Conservation (phyloP, 2,113 vertebrate genomes). For the Catharus fuscescens region DNA sequence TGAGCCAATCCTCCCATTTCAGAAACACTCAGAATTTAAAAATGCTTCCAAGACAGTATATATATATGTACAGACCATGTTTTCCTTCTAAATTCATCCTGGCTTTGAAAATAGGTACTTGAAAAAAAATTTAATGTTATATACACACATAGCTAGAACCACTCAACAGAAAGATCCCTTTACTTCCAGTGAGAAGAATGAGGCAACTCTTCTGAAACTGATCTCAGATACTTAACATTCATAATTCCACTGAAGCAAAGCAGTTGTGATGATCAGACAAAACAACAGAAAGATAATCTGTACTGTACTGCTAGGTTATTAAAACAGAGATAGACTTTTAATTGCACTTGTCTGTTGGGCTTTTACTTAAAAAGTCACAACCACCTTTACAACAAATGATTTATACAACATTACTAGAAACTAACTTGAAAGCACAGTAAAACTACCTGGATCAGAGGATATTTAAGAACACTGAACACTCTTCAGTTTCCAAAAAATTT, state of each 20-base stretch:
- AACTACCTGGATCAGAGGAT: background rate
- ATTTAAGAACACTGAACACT: background rate
- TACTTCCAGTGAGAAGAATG: background rate
- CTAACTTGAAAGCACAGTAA: background rate
- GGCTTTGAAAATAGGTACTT: background rate
- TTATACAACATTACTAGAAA: background rate
- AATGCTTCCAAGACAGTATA: background rate
- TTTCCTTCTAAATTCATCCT: background rate
- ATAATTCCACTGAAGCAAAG: background rate
- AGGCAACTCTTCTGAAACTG: background rate
- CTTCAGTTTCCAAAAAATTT: background rate
- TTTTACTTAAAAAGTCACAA: background rate
- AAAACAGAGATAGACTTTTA: background rate
- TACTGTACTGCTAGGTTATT: background rate
- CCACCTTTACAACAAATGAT: background rate
- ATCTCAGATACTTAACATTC: background rate
- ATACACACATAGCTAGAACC: background rate
- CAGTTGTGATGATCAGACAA: background rate
- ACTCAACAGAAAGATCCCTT: background rate
- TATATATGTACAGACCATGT: fast-evolving
- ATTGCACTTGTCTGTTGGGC: background rate
- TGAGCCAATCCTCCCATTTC: background rate
- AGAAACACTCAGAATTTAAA: background rate
- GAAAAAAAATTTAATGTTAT: background rate
- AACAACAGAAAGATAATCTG: background rate